Conservation (phyloP, 2,888 invertebrate genomes). For the Nephrotoma appendiculata region DNA sequence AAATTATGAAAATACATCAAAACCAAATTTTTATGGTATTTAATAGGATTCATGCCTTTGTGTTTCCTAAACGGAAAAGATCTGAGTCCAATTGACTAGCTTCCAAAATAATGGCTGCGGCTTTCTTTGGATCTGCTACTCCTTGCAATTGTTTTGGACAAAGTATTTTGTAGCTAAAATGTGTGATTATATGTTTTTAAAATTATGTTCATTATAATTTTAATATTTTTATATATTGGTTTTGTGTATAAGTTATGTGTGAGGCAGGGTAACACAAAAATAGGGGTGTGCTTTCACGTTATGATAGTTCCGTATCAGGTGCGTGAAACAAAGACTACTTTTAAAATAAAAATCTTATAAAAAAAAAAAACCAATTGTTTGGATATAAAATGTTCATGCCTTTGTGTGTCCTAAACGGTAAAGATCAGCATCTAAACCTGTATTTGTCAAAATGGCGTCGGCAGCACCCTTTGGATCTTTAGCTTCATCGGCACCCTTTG, state of each 20-base stretch:
- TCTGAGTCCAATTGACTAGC: slow-evolving; percentile 74
- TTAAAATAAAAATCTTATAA: background rate
- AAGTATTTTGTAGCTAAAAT: slow-evolving; percentile 45
- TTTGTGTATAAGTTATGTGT: background rate
- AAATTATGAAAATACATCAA: background rate
- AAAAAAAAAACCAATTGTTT: background rate
- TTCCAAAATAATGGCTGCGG: slow-evolving; percentile 69
- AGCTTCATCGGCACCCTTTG: slow-evolving; percentile 62
- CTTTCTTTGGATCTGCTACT: slow-evolving; percentile 65
- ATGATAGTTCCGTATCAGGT: background rate
- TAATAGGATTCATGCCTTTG: slow-evolving; percentile 70
- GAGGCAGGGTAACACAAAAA: background rate
- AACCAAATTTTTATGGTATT: background rate
- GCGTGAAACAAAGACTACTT: background rate
- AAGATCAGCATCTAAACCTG: slow-evolving; percentile 80
- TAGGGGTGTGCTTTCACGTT: background rate
- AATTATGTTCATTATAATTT: slow-evolving; percentile 10
- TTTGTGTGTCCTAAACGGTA: slow-evolving; percentile 98
- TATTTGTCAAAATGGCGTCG: slow-evolving; percentile 70
- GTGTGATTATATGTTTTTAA: slow-evolving; percentile 59
- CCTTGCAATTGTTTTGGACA: slow-evolving; percentile 76
- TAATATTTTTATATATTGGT: background rate
- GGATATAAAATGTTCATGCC: slow-evolving; percentile 51
- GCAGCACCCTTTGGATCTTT: slow-evolving; percentile 73
- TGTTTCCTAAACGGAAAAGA: slow-evolving; percentile 93